Conservation (phyloP, 2,888 invertebrate species). For the Dicyrtoma fusca region DNA sequence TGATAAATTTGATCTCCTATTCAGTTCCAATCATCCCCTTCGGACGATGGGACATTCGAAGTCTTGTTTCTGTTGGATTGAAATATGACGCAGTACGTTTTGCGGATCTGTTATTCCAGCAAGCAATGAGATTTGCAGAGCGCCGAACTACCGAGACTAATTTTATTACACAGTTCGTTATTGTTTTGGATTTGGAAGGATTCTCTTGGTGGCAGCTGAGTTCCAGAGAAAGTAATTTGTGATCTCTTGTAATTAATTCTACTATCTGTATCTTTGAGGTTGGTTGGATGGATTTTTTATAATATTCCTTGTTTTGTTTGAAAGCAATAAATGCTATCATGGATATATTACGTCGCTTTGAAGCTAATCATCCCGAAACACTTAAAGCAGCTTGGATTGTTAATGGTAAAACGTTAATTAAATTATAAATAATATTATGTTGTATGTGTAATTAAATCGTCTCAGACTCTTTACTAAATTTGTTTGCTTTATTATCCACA, state of each 20-base stretch:
- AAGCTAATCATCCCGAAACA: conserved; percentile 2
- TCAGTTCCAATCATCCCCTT: no score
- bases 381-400: neutral
- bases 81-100: conserved; percentile 27
- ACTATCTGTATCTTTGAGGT: no score
- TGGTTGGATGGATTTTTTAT: no score
- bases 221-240: neutral
- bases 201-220: neutral
- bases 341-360: conserved; percentile 18
- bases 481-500: no score
- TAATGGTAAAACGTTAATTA: neutral
- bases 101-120: conserved; percentile 24
- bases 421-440: no score
- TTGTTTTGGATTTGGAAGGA: conserved; percentile 25
- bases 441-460: no score
- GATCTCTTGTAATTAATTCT: no score
- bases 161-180: neutral
- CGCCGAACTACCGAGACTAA: neutral
- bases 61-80: conserved; percentile 11
- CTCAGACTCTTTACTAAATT: no score
- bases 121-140: conserved; percentile 22
- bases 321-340: conserved; percentile 2
- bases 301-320: no score
- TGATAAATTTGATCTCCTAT: no score
- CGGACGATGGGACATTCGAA: conserved; percentile 37